Conservation (phyloP, 1,140 invertebrate species). For the Theocolax elegans region DNA sequence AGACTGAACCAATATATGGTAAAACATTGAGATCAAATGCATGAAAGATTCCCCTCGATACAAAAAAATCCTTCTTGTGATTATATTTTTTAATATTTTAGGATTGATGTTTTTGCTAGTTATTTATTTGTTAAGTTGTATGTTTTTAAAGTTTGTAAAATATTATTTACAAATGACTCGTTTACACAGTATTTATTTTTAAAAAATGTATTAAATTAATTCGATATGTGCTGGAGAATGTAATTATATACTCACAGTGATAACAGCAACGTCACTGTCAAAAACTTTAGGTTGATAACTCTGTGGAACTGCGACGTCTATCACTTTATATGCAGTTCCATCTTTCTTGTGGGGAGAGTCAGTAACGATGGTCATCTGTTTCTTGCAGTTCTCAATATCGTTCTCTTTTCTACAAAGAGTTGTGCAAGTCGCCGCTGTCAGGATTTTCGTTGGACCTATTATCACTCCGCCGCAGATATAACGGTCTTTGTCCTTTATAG, state of each 20-base stretch:
- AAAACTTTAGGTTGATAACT: background rate
- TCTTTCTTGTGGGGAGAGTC: background rate
- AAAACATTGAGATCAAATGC: too few species aligned
- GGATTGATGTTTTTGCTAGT: too few species aligned
- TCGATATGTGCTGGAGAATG: too few species aligned
- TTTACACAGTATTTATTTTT: too few species aligned
- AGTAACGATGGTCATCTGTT: background rate
- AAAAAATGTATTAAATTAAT: too few species aligned
- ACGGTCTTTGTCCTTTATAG: background rate
- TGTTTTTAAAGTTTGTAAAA: too few species aligned
- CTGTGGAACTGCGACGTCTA: background rate
- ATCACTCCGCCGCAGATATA: background rate
- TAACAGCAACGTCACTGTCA: background rate
- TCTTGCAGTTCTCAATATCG: background rate
- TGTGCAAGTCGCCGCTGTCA: background rate
- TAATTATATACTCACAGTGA: background rate
- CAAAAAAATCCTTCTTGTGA: too few species aligned
- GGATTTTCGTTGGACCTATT: background rate
- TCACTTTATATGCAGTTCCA: background rate
- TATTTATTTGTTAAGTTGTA: too few species aligned
- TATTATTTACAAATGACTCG: too few species aligned
- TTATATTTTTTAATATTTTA: too few species aligned
- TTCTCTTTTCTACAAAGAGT: background rate
- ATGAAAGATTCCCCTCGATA: too few species aligned
- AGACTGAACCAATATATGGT: too few species aligned